Evolutionary conservation across 2,113 vertebrate genomes (phyloP).

Genomic region (Leuciscus idus): DNA sequence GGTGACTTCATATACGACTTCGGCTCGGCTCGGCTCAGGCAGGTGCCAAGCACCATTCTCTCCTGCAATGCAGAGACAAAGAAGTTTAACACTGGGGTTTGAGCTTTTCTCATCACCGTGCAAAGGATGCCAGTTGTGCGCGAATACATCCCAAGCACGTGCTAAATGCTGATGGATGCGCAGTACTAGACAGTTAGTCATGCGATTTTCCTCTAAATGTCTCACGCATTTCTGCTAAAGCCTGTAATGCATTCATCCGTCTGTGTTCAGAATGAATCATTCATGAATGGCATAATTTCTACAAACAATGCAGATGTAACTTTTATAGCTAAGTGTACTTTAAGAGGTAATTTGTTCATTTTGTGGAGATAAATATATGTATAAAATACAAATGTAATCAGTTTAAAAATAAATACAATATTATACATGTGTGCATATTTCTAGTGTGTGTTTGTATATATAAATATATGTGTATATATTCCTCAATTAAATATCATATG

Average conservation of each 20-base stretch:
- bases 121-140: not conserved
- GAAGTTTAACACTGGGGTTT: not conserved
- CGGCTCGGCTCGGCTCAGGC: not conserved
- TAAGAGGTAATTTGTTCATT: not conserved
- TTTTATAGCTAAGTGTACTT: not conserved
- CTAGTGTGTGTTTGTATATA: too few relatives aligned
- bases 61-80: conserved; percentile 31
- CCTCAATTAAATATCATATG: too few relatives aligned
- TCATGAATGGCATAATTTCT: not conserved
- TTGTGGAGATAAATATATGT: not conserved
- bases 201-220: not conserved
- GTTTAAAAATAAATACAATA: too few relatives aligned
- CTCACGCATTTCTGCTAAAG: conserved; percentile 18
- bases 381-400: too few relatives aligned
- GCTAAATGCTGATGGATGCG: not conserved
- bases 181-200: conserved; percentile 5
- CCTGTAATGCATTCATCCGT: not conserved
- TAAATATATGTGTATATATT: too few relatives aligned
- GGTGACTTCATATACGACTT: conserved; percentile 4
- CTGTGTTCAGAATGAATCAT: not conserved
- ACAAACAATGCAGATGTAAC: not conserved
- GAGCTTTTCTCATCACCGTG: conserved; percentile 4
- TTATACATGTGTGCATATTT: too few relatives aligned
- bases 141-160: not conserved
- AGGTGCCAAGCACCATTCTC: not conserved